Conservation (phyloP, 2,113 vertebrate genomes). For the Osmerus mordax region DNA sequence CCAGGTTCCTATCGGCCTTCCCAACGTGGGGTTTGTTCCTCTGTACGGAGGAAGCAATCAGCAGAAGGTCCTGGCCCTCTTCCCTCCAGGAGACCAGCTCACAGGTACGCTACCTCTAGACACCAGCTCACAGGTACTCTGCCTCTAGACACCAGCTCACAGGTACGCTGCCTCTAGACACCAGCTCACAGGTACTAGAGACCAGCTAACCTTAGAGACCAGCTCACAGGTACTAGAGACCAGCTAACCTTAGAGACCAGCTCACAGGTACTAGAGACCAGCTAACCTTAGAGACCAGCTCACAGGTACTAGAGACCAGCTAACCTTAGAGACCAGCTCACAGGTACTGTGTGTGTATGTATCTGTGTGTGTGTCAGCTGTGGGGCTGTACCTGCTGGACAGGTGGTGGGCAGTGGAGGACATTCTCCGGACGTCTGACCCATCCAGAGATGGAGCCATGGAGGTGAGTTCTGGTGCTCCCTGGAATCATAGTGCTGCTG, state of each 20-base stretch:
- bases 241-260: too few relatives aligned
- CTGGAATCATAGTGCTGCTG: neutral
- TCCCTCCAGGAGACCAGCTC: constrained; percentile 74
- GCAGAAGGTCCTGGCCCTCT: constrained; percentile 83
- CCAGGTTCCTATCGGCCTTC: constrained; percentile 78
- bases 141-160: too few relatives aligned
- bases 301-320: too few relatives aligned
- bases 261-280: too few relatives aligned
- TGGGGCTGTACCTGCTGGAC: constrained; percentile 81
- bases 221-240: too few relatives aligned
- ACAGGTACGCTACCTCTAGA: constrained; percentile 68
- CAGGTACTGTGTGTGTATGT: neutral
- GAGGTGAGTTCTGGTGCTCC: constrained; percentile 67
- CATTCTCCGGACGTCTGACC: constrained; percentile 77
- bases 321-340: too few relatives aligned
- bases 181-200: too few relatives aligned
- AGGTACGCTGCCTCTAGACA: too few relatives aligned
- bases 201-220: too few relatives aligned
- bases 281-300: too few relatives aligned
- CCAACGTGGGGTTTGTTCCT: constrained; percentile 78
- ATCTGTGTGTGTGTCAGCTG: constrained; percentile 64
- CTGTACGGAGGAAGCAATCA: constrained; percentile 77
- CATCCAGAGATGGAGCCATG: constrained; percentile 74
- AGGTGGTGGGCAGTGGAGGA: constrained; percentile 87
- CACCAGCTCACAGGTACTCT: constrained; percentile 47